Evolutionary conservation across 2,888 invertebrate species (phyloP).

Genomic region (Tyria jacobaeae): DNA sequence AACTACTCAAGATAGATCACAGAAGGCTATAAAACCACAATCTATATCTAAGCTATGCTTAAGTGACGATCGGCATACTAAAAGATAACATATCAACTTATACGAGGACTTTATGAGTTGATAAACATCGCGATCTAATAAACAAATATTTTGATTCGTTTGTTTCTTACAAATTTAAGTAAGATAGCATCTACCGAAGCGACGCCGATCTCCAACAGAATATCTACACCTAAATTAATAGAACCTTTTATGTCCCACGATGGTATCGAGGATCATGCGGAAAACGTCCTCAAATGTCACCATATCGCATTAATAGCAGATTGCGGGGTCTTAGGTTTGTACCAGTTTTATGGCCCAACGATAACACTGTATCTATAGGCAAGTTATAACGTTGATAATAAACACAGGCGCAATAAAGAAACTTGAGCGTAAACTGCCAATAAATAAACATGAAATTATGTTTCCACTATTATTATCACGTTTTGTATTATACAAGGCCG

Average conservation of each 20-base stretch:
- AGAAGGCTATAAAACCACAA: slow-evolving; percentile 40
- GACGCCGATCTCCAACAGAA: slow-evolving; percentile 37
- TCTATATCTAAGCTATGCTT: slow-evolving; percentile 49
- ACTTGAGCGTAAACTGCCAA: slow-evolving; percentile 60
- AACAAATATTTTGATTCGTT: slow-evolving; percentile 80
- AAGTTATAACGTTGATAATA: slow-evolving; percentile 79
- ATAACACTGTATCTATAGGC: slow-evolving; percentile 74
- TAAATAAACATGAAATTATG: slow-evolving; percentile 64
- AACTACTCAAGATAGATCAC: slow-evolving; percentile 26
- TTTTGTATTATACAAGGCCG: slow-evolving; percentile 60
- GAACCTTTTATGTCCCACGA: slow-evolving; percentile 49
- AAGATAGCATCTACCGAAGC: slow-evolving; percentile 63
- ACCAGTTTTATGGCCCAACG: slow-evolving; percentile 73
- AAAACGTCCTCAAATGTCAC: slow-evolving; percentile 60
- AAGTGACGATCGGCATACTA: slow-evolving; percentile 54
- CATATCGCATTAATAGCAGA: slow-evolving; percentile 62
- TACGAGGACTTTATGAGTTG: slow-evolving; percentile 68
- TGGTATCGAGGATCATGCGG: slow-evolving; percentile 53
- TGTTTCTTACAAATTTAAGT: slow-evolving; percentile 72
- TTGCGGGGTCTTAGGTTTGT: slow-evolving; percentile 69
- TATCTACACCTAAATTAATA: slow-evolving; percentile 53
- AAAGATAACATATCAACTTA: slow-evolving; percentile 69
- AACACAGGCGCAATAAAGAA: slow-evolving; percentile 61
- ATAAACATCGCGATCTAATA: slow-evolving; percentile 73
- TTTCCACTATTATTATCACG: slow-evolving; percentile 60